phyloP scores from a whole-genome alignment of 2,797 vertebrate species.

The Enteromius afrohamiltoni region DNA sequence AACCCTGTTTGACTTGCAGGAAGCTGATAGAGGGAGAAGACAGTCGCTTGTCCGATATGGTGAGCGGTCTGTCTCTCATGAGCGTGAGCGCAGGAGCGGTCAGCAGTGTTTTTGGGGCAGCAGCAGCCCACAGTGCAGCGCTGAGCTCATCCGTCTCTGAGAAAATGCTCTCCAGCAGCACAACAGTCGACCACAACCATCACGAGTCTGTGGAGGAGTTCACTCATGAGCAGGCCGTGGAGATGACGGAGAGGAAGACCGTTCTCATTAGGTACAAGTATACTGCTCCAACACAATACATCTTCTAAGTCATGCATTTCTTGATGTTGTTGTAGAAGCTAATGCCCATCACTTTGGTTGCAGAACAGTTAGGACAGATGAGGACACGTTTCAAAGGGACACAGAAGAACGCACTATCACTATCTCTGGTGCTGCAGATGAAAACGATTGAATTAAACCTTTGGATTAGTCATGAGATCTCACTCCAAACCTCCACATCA shows the following conservation, averaged over 20 bases:
- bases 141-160: neutral
- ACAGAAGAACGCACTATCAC: slow-evolving; percentile 75
- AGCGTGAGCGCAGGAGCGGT: slow-evolving; percentile 29
- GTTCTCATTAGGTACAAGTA: slow-evolving; percentile 77
- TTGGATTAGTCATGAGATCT: neutral
- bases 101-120: slow-evolving; percentile 21
- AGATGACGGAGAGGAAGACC: slow-evolving; percentile 76
- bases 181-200: slow-evolving; percentile 24
- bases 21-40: slow-evolving; percentile 83
- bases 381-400: slow-evolving; percentile 71
- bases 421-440: slow-evolving; percentile 76
- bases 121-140: slow-evolving; percentile 5
- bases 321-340: neutral
- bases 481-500: neutral
- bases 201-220: slow-evolving; percentile 51
- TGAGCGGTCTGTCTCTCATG: slow-evolving; percentile 64
- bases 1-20: slow-evolving; percentile 59
- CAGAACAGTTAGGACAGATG: slow-evolving; percentile 81
- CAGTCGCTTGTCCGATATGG: slow-evolving; percentile 72
- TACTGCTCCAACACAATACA: neutral
- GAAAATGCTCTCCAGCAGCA: slow-evolving; percentile 42
- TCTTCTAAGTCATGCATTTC: neutral
- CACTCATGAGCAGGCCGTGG: slow-evolving; percentile 70
- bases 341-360: slow-evolving; percentile 53
- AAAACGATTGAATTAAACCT: slow-evolving; percentile 46